phyloP scores from a whole-genome alignment of 2,797 vertebrate genomes.

The Labroides dimidiatus region DNA sequence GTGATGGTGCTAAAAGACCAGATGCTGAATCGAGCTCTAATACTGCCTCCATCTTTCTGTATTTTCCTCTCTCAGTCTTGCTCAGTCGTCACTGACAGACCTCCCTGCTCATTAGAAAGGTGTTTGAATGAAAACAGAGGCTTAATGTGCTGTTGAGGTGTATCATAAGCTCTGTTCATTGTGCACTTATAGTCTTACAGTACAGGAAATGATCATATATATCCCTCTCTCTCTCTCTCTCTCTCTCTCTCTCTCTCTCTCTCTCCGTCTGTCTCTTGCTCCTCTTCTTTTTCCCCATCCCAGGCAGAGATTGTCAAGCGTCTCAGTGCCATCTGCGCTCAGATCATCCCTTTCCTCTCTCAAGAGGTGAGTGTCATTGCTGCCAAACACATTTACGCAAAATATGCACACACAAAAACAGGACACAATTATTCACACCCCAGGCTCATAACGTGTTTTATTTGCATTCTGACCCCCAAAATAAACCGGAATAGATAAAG shows the following conservation, averaged over 20 bases:
- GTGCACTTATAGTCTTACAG: conserved; percentile 47
- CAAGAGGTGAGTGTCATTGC: conserved; percentile 93
- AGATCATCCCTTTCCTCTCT: conserved; percentile 99
- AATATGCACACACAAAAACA: conserved; percentile 32
- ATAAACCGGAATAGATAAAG: neutral
- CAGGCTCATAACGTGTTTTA: no score
- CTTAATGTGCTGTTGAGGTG: conserved; percentile 59
- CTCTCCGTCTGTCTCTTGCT: conserved; percentile 29
- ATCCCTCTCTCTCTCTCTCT: no score
- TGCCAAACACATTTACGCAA: conserved; percentile 50
- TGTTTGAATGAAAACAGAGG: conserved; percentile 45
- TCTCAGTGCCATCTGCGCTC: conserved; percentile 97
- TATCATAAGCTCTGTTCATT: conserved; percentile 42
- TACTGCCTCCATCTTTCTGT: conserved; percentile 27
- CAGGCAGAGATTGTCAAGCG: conserved; percentile 98
- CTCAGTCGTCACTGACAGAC: conserved; percentile 23
- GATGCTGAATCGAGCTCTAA: conserved; percentile 44
- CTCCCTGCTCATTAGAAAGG: conserved; percentile 40
- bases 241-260: conserved; percentile 25
- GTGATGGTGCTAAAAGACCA: conserved; percentile 60
- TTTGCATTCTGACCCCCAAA: conserved; percentile 6
- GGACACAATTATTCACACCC: conserved; percentile 21
- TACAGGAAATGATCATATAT: conserved; percentile 48
- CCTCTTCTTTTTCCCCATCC: conserved; percentile 48
- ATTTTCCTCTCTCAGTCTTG: conserved; percentile 5